Percentiles rank a stretch among this genome's conserved stretches.
phyloP scores from a whole-genome alignment of 2,113 vertebrate genomes.

The Centrocercus urophasianus region DNA sequence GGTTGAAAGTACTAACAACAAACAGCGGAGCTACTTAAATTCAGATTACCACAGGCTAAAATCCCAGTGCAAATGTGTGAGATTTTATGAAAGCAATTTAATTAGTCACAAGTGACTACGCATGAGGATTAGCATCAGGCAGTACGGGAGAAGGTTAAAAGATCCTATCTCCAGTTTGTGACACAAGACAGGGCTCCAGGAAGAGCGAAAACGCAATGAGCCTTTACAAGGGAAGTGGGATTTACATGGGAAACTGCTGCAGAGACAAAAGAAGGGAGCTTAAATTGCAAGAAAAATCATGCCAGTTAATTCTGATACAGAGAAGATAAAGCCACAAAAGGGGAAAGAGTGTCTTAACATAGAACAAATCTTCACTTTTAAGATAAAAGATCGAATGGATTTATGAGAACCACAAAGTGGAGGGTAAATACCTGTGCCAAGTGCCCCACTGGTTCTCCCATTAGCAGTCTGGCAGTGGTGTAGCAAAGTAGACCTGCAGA shows the following conservation, averaged over 20 bases:
- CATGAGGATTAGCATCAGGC: constrained; percentile 11
- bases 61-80: not conserved
- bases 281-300: not conserved
- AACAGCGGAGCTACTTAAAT: not conserved
- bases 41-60: constrained; percentile 1
- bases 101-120: constrained; percentile 22
- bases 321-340: not conserved
- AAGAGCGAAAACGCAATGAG: not conserved
- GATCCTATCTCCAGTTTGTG: not conserved
- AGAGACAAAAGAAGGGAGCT: not conserved
- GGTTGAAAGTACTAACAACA: not conserved
- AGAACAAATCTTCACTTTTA: not conserved
- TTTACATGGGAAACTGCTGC: not conserved
- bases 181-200: not conserved
- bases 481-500: not conserved
- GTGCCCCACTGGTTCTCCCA: not conserved
- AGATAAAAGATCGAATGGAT: not conserved
- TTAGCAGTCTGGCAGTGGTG: not conserved
- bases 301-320: not conserved
- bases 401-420: not conserved
- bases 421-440: not conserved
- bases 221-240: not conserved
- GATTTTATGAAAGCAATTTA: constrained; percentile 19
- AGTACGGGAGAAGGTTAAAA: not conserved
- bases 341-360: not conserved